phyloP scores from a whole-genome alignment of 2,113 vertebrate genomes.

The Semicossyphus pulcher region DNA sequence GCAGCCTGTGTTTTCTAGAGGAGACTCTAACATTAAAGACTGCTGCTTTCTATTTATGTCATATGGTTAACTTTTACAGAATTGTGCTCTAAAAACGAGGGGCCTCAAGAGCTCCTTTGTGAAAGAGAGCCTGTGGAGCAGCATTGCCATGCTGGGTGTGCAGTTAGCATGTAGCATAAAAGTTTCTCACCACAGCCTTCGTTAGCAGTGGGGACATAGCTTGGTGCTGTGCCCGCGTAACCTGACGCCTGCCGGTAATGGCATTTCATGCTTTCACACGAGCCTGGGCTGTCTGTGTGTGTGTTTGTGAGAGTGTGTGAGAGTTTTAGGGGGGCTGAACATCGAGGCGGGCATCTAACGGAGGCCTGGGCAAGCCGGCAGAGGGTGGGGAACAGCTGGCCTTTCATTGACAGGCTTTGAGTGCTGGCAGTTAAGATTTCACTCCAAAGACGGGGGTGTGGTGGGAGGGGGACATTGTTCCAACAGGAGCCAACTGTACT shows the following conservation, averaged over 20 bases:
- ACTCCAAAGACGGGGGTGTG: conserved; percentile 54
- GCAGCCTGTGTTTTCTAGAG: conserved; percentile 57
- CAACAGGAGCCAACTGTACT: conserved; percentile 58
- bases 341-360: conserved; percentile 52
- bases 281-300: conserved; percentile 34
- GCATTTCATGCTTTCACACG: conserved; percentile 75
- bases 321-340: conserved; percentile 6
- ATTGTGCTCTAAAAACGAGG: conserved; percentile 43
- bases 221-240: conserved; percentile 76
- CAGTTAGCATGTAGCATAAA: conserved; percentile 59
- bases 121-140: conserved; percentile 11
- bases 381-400: conserved; percentile 81
- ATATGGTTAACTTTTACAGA: conserved; percentile 73
- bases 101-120: neutral
- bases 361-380: conserved; percentile 58
- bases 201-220: conserved; percentile 69
- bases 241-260: conserved; percentile 74
- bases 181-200: conserved; percentile 73
- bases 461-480: conserved; percentile 44
- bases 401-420: conserved; percentile 81
- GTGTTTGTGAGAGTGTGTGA: conserved; percentile 9
- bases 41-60: conserved; percentile 74
- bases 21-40: conserved; percentile 70
- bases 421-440: conserved; percentile 76
- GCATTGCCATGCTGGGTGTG: conserved; percentile 45